phyloP scores from a whole-genome alignment of 2,797 vertebrate species.

The Eidolon dupreanum region DNA sequence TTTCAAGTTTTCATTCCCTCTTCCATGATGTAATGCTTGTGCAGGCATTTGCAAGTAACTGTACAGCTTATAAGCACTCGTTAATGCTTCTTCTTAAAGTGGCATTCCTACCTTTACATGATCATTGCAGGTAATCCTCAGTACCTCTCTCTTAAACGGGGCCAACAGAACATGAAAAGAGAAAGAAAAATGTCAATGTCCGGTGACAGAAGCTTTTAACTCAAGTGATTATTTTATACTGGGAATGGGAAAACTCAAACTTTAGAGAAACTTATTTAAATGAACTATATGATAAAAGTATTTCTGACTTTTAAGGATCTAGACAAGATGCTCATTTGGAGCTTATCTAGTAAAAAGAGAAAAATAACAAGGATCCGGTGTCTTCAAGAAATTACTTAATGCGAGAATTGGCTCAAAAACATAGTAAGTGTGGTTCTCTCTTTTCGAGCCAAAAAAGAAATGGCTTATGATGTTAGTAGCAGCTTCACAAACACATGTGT shows the following conservation, averaged over 20 bases:
- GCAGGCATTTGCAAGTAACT: not conserved
- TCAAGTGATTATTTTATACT: not conserved
- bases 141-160: not conserved
- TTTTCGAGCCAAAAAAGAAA: conserved; percentile 31
- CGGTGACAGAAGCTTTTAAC: conserved; percentile 13
- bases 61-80: not conserved
- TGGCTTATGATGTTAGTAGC: not conserved
- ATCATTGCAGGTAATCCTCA: not conserved
- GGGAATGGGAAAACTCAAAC: conserved; percentile 28
- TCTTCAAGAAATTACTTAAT: not conserved
- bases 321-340: not conserved
- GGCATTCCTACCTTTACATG: not conserved
- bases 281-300: not conserved
- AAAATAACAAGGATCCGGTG: not conserved
- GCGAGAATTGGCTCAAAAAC: not conserved
- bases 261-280: not conserved
- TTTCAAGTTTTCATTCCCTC: not conserved
- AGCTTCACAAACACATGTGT: conserved; percentile 54
- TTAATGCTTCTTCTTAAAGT: not conserved
- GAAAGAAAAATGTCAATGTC: not conserved
- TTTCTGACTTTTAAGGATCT: not conserved
- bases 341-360: not conserved
- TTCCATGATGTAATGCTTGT: not conserved
- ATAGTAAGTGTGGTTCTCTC: not conserved
- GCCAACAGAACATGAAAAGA: not conserved